Base-by-base conservation (phyloP, 2,888 invertebrate species). In the Diploptera punctata region DNA sequence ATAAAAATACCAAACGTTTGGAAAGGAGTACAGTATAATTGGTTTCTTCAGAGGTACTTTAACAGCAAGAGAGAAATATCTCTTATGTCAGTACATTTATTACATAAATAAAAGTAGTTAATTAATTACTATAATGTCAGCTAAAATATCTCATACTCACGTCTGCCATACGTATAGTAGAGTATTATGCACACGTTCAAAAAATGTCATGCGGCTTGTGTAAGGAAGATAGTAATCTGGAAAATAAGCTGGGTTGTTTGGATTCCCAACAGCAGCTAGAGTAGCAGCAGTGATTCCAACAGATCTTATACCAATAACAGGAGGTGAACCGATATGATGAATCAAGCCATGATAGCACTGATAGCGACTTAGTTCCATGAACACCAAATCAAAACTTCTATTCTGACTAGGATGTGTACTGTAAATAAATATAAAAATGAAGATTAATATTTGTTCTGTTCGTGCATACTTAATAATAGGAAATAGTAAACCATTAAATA, bases 351-450 rank as follows among this genome's bases (percentile, higher is more conserved):
- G 70, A 29, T 67, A 70, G 33, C 67, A 65, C 33, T 72, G 69
- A 29, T 61, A 70, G 24, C 78, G 81, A 7, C 87, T 82, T n/a
- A 85, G 83, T 79, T 89, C 89, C 2, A 86, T 83, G 47, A 89
- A 80, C 0, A 88, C 84, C 38, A 88, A 78, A 79, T 89, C 89
- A 76, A 88, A 89, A 70, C 83, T 44, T 26, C 16, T 57, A 16
- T 29, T 26, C n/a, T 9, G 9, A n/a, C 18, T 16, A 3, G 29
- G 57, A 24, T 57, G 57, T 10, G n/a, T 3, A 3, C 57, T 57
- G 29, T 0, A 29, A 57, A 33, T 33, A 33, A 33, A 10, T 10
- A 33, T 33, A 33, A 7, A 10, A 33, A 33, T 33, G n/a, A n/a
- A n/a, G n/a, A n/a, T n/a, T n/a, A n/a, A n/a, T n/a, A n/a, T n/a